phyloP scores from a whole-genome alignment of 1,140 invertebrate species.

The Cydia fagiglandana region DNA sequence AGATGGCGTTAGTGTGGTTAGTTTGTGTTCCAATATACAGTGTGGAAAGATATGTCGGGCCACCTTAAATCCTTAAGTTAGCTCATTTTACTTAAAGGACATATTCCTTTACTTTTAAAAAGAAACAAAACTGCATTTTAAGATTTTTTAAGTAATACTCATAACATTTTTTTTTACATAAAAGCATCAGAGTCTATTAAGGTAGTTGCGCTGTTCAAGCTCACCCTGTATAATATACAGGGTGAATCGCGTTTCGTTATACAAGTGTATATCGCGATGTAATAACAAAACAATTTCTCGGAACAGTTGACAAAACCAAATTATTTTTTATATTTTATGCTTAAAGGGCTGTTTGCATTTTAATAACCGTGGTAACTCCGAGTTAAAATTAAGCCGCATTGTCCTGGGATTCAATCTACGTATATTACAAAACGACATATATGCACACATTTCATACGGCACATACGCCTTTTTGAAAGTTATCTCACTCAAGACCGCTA shows the following conservation, averaged over 20 bases:
- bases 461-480: not conserved
- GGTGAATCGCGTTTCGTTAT: no score
- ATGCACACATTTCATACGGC: not conserved
- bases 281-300: conserved; percentile 8
- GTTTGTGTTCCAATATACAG: no score
- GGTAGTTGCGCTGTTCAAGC: not conserved
- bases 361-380: conserved; percentile 22
- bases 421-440: not conserved
- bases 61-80: no score
- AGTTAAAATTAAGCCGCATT: conserved; percentile 24
- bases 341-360: conserved; percentile 17
- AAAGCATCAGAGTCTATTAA: no score
- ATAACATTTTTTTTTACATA: no score
- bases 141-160: no score
- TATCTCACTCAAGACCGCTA: not conserved
- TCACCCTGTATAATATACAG: not conserved
- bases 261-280: not conserved
- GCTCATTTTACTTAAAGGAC: no score
- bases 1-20: conserved; percentile 4
- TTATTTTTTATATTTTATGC: not conserved
- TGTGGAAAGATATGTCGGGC: no score
- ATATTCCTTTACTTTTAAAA: no score
- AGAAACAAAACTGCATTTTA: no score
- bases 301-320: conserved; percentile 5
- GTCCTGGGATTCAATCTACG: not conserved